Base-by-base conservation (phyloP, 2,797 vertebrate species). In the Astyanax mexicanus region DNA sequence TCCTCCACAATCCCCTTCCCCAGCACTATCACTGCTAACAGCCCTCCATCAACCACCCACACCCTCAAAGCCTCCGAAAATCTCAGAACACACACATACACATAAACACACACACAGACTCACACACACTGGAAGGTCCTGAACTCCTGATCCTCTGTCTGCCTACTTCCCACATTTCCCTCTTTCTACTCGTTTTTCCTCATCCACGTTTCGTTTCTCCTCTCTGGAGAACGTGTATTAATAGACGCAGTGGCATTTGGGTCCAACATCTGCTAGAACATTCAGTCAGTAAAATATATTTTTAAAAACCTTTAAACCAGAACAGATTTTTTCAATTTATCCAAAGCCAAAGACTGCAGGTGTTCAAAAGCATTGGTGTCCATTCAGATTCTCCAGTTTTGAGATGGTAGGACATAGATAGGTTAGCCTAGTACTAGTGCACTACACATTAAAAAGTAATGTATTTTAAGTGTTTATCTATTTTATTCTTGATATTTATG, bases 181-280 rank as follows among this genome's bases (percentile, higher is more conserved):
- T 27, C 57, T 75, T 74, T 66, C 72, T 38, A 38, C 13, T 51
- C 47, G 44, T 77, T 32, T 75, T 40, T 37, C 44, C 35, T 64
- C 23, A 54, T 57, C 71, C 52, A 17, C 1, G n/a, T 75, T 72
- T 17, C 1, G n/a, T 75, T 72, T 44, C 4, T 73, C 38, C 40
- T 27, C 54, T 21, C 40, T 60, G 25, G 54, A 70, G 69, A 75
- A 15, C 19, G 51, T 74, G 19, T 72, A 69, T 75, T 81, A 72
- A 72, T 75, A 75, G 76, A 57, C 25, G 32, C 21, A 32, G 44
- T 61, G 27, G 52, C 25, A 1, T 58, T 67, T 61, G 19, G 12
- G 45, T 35, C 52, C 35, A 3, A 52, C 77, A 69, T 57, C 37
- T 68, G 54, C 64, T 72, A 32, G 19, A 73, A 51, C 49, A 45